phyloP scores from a whole-genome alignment of 2,797 vertebrate genomes.

The Chromis chromis region DNA sequence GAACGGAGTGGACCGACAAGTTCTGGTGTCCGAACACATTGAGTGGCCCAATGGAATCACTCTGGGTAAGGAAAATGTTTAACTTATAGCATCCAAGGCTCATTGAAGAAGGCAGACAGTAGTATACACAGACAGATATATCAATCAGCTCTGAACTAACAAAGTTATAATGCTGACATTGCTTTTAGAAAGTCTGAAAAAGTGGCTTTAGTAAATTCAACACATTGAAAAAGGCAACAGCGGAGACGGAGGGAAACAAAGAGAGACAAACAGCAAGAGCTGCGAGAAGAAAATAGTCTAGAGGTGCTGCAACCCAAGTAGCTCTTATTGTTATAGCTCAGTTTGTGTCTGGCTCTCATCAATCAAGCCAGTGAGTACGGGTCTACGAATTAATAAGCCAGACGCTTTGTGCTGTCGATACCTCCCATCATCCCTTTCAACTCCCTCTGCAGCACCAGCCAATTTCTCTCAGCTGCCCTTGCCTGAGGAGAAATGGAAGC shows the following conservation, averaged over 20 bases:
- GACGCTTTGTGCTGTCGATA: constrained; percentile 69
- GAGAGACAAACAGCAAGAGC: constrained; percentile 41
- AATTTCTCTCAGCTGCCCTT: constrained; percentile 73
- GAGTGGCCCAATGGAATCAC: constrained; percentile 99
- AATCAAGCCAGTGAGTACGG: constrained; percentile 66
- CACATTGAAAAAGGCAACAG: constrained; percentile 15
- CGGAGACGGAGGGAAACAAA: constrained; percentile 15
- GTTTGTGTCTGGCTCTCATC: constrained; percentile 77
- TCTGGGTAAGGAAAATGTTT: constrained; percentile 85
- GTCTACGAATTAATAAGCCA: constrained; percentile 75
- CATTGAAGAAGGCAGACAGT: background rate
- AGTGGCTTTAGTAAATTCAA: constrained; percentile 9
- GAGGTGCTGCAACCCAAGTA: constrained; percentile 50
- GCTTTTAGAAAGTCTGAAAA: constrained; percentile 24
- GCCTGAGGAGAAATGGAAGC: constrained; percentile 68
- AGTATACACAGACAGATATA: background rate
- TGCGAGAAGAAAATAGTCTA: constrained; percentile 48
- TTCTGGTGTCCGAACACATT: constrained; percentile 93
- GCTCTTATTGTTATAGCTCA: constrained; percentile 70
- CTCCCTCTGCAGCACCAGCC: constrained; percentile 62
- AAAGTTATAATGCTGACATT: constrained; percentile 25
- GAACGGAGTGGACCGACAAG: constrained; percentile 91
- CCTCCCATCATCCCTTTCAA: constrained; percentile 74
- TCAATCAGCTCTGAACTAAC: constrained; percentile 16
- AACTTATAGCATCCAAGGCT: background rate